Base-by-base conservation (phyloP, 2,797 vertebrate species). In the Hoplostethus atlanticus region DNA sequence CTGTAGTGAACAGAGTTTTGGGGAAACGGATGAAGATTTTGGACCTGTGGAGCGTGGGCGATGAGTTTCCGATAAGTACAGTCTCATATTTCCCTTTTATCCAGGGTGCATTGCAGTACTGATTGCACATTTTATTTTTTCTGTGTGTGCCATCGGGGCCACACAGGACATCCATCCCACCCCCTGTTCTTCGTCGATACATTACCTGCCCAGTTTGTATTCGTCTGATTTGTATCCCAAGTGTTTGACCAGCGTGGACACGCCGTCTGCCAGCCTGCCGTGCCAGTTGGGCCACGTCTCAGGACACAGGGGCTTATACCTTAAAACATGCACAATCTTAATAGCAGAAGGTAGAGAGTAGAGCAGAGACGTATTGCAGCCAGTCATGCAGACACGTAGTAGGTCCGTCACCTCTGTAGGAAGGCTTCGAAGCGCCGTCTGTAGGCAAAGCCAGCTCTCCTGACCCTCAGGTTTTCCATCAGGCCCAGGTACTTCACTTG, bases 11-110 rank as follows among this genome's bases (percentile, higher is more conserved):
- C 42, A 99, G 94, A 2, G 97, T 99, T 93, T 97, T 99, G 15
- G 98, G 97, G 81, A 98, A 98, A 42, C 97, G 97, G 81, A 99
- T 99, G 91, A 99, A 99, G 88, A 99, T 98, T 93, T 99, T 99
- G 60, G 97, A 97, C 91, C 98, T 99, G 75, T 9, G 87, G 64
- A 71, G 50, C 76, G 9, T 25, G 64, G 38, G 47, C 3, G 64
- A 28, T 51, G 8, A 38, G 5, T 38, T 8, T 38, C 11, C 12
- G 2, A 70, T 59, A 11, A 54, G 17, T 25, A 56, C 4, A 16
- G 31, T 25, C 1, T 25, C 5, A 25, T 28, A 21, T 10, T 12
- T 11, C 15, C 4, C 7, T 16, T 38, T 56, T 48, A 42, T 21
- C 8, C 21, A 17, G 12, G 54, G 10, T 10, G 36, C 15, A 47